Evolutionary conservation across 2,888 invertebrate species (phyloP).

Genomic region (Aproaerema taeniolella): DNA sequence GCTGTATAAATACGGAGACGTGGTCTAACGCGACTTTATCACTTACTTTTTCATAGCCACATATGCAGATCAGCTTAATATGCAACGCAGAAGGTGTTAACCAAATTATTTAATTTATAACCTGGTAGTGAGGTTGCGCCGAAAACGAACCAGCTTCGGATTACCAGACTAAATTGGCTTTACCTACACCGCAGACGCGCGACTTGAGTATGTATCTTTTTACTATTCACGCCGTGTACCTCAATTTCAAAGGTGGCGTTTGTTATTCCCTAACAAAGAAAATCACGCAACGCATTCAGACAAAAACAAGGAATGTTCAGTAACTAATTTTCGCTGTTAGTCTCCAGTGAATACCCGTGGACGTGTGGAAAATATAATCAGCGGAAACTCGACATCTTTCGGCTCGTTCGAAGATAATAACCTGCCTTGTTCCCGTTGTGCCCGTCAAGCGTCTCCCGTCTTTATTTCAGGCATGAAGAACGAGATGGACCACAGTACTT

Average conservation of each 20-base stretch:
- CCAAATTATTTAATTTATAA: slow-evolving; percentile 21
- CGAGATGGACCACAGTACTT: slow-evolving; percentile 44
- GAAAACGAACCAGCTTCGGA: slow-evolving; percentile 8
- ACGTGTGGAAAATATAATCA: slow-evolving; percentile 72
- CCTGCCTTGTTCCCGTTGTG: slow-evolving; percentile 67
- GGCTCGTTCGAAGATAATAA: slow-evolving; percentile 68
- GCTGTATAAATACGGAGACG: slow-evolving; percentile 24
- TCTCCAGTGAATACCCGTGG: slow-evolving; percentile 69
- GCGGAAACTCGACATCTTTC: slow-evolving; percentile 62
- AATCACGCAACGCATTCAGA: slow-evolving; percentile 68
- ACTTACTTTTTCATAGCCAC: slow-evolving; percentile 23
- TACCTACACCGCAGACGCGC: slow-evolving; percentile 22
- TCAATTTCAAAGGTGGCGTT: slow-evolving; percentile 70
- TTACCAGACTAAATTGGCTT: slow-evolving; percentile 11
- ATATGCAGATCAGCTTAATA: slow-evolving; percentile 20
- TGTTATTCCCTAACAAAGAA: slow-evolving; percentile 72
- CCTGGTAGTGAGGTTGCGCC: slow-evolving; percentile 2
- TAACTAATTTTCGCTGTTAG: slow-evolving; percentile 74
- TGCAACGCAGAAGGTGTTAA: slow-evolving; percentile 18
- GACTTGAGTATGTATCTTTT: slow-evolving; percentile 37
- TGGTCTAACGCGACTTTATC: slow-evolving; percentile 32
- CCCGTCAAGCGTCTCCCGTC: slow-evolving; percentile 51
- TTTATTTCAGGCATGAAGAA: slow-evolving; percentile 29
- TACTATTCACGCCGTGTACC: slow-evolving; percentile 59
- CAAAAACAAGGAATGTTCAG: slow-evolving; percentile 69